These are phyloP conservation scores for Sesia apiformis DNA, from an alignment of 2,888 invertebrate genomes.

Conservation along the genomic window DNA sequence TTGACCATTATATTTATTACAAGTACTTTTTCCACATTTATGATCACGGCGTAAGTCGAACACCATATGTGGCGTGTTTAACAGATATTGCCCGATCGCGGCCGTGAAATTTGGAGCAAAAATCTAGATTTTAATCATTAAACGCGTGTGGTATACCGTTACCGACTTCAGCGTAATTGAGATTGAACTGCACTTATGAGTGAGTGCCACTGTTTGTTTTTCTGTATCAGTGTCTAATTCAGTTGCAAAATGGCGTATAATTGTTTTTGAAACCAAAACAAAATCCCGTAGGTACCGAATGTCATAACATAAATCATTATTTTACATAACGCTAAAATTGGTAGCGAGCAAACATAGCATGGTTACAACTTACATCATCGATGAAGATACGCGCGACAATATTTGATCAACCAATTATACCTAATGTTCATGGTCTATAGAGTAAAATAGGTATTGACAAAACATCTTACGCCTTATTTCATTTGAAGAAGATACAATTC, in stretches of 20 bases:
- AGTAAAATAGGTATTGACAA: not conserved
- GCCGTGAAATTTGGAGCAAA: slow-evolving; percentile 50
- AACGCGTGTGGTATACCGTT: slow-evolving; percentile 4
- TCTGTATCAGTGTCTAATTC: too few species aligned
- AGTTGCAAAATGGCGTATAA: too few species aligned
- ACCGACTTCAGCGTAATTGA: not conserved
- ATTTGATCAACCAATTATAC: slow-evolving; percentile 19
- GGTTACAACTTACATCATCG: not conserved
- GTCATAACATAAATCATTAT: not conserved
- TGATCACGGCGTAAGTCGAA: not conserved
- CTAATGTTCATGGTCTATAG: not conserved
- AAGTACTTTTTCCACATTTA: too few species aligned
- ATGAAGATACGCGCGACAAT: slow-evolving; percentile 3
- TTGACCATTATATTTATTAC: too few species aligned
- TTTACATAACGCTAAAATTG: not conserved
- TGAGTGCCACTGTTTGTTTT: too few species aligned
- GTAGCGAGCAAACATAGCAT: not conserved
- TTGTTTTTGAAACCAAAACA: not conserved
- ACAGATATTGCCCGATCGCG: slow-evolving; percentile 17
- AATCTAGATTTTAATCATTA: slow-evolving; percentile 46
- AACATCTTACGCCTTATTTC: not conserved
- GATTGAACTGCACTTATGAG: not conserved
- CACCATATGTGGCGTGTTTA: not conserved
- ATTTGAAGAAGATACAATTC: not conserved
- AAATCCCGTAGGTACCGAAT: too few species aligned